phyloP scores from a whole-genome alignment of 2,888 invertebrate genomes.

The Endomychus coccineus region DNA sequence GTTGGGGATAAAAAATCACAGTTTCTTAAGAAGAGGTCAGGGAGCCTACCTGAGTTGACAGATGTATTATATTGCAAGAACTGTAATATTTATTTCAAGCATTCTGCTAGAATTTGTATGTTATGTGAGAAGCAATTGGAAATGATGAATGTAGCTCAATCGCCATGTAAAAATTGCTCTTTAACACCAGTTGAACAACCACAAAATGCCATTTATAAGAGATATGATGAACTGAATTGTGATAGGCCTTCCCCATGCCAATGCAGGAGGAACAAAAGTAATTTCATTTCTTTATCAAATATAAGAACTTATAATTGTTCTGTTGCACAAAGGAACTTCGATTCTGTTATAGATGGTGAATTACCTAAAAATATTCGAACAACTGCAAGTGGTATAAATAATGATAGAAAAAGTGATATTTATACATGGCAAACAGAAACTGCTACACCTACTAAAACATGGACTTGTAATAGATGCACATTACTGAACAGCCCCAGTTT shows the following conservation, averaged over 20 bases:
- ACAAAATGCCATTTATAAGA: constrained; percentile 28
- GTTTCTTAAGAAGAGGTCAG: constrained; percentile 13
- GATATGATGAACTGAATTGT: constrained; percentile 36
- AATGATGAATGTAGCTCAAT: constrained; percentile 39
- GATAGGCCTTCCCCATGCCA: constrained; percentile 31
- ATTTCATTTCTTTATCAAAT: constrained; percentile 36
- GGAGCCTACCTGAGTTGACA: constrained; percentile 24
- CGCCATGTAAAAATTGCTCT: constrained; percentile 40
- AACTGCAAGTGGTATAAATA: constrained; percentile 41
- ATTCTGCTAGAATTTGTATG: constrained; percentile 30
- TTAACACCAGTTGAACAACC: constrained; percentile 39
- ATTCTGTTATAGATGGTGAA: constrained; percentile 31
- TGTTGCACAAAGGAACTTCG: constrained; percentile 34
- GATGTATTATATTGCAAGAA: constrained; percentile 22
- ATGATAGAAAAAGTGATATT: constrained; percentile 28
- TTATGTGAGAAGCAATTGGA: constrained; percentile 32
- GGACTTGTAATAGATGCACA: constrained; percentile 71
- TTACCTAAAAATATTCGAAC: constrained; percentile 37
- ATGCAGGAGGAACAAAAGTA: constrained; percentile 34
- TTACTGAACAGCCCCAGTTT: constrained; percentile 61
- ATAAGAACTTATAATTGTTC: constrained; percentile 41
- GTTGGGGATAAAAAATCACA: constrained; percentile 5
- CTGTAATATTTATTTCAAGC: constrained; percentile 22
- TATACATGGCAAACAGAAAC: constrained; percentile 37
- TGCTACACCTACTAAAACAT: constrained; percentile 39